A percentile compares a stretch with the other conserved stretches of the same genome.
These are phyloP conservation scores for Taurulus bubalis DNA, from an alignment of 2,113 vertebrate species.

Conservation along the genomic window DNA sequence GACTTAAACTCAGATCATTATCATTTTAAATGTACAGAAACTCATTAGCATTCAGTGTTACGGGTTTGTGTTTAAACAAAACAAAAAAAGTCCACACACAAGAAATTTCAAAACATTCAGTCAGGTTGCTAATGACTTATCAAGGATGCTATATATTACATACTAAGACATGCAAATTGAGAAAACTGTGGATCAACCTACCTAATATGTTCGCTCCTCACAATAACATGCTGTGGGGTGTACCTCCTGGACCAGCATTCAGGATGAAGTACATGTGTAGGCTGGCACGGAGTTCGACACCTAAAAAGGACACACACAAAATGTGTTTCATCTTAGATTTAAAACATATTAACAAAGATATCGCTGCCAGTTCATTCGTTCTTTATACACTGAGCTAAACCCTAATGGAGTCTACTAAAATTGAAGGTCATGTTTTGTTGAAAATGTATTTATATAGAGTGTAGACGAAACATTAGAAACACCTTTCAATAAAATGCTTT, in stretches of 20 bases:
- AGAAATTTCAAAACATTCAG: neutral
- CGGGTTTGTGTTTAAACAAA: neutral
- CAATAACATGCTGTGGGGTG: slow-evolving; percentile 58
- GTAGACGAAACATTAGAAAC: neutral
- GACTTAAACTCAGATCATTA: neutral
- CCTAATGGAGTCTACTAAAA: neutral
- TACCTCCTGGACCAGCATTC: slow-evolving; percentile 43
- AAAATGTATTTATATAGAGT: neutral
- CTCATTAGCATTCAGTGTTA: neutral
- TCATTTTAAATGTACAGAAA: neutral
- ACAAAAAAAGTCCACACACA: neutral
- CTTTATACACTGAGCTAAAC: neutral
- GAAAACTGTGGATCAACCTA: slow-evolving; percentile 27
- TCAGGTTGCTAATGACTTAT: neutral
- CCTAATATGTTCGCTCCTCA: slow-evolving; percentile 63
- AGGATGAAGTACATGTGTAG: slow-evolving; percentile 12
- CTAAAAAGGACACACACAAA: slow-evolving; percentile 37
- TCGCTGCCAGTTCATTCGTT: neutral
- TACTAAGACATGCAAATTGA: neutral
- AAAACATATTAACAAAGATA: neutral
- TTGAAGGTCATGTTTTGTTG: neutral
- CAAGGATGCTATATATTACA: neutral
- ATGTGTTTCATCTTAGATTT: neutral
- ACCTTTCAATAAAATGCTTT: neutral
- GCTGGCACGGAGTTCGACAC: slow-evolving; percentile 4